These are phyloP conservation scores for Eupithecia exiguata DNA, from an alignment of 2,888 invertebrate genomes.

Conservation along the genomic window DNA sequence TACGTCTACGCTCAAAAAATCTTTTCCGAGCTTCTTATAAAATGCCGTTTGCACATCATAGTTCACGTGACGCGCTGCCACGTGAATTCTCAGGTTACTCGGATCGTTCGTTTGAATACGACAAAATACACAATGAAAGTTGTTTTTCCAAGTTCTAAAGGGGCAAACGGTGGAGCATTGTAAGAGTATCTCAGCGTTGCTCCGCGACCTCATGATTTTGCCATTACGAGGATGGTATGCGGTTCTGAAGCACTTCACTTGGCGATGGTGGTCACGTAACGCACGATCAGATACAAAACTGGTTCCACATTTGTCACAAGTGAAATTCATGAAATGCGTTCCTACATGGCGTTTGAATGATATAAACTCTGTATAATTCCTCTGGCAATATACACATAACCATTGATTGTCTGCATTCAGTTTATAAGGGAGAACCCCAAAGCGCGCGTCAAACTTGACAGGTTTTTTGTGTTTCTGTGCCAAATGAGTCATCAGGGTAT, in stretches of 20 bases:
- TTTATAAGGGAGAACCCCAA: conserved; percentile 75
- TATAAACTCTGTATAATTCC: conserved; percentile 63
- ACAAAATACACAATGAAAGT: conserved; percentile 78
- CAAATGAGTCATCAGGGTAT: conserved; percentile 71
- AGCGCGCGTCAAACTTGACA: conserved; percentile 71
- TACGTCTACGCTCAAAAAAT: conserved; percentile 74
- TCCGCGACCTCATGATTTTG: conserved; percentile 65
- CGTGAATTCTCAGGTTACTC: conserved; percentile 65
- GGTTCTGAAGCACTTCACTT: conserved; percentile 73
- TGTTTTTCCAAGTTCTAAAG: conserved; percentile 76
- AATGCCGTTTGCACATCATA: conserved; percentile 75
- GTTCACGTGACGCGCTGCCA: conserved; percentile 67
- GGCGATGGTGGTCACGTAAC: conserved; percentile 70
- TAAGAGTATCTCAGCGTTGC: conserved; percentile 75
- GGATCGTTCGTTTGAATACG: conserved; percentile 74
- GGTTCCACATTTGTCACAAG: conserved; percentile 76
- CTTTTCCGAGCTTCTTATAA: conserved; percentile 77
- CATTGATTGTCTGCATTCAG: conserved; percentile 62
- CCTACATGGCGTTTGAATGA: conserved; percentile 73
- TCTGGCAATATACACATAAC: conserved; percentile 72
- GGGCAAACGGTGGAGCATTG: conserved; percentile 76
- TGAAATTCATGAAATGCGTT: conserved; percentile 73
- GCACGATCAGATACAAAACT: conserved; percentile 74
- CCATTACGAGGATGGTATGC: conserved; percentile 76
- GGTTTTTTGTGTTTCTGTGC: conserved; percentile 67